Percentiles rank a stretch among this genome's conserved stretches.
Evolutionary conservation across 2,113 vertebrate genomes (phyloP).

Genomic region (Rousettus leschenaultii): DNA sequence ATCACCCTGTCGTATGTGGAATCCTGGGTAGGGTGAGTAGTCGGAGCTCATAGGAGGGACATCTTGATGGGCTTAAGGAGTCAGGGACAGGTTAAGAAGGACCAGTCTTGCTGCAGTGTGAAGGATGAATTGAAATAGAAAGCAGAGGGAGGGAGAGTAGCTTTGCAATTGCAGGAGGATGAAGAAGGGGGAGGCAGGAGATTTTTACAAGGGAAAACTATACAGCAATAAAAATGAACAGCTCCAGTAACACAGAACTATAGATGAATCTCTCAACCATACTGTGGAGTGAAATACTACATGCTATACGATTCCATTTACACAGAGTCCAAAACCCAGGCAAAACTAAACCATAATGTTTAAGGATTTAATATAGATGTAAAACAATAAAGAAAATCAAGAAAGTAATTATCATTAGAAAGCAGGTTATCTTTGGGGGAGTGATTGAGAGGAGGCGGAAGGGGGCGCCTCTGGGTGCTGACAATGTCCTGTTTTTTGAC

Average conservation of each 20-base stretch:
- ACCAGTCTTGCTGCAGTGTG: background rate
- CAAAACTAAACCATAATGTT: background rate
- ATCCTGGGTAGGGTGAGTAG: fast-evolving
- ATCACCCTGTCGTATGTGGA: background rate
- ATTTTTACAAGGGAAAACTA: background rate
- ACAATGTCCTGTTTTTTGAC: background rate
- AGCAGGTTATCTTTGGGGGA: background rate
- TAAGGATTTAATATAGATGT: background rate
- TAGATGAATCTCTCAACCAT: background rate
- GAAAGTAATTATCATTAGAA: background rate
- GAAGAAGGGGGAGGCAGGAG: background rate
- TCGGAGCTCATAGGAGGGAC: background rate
- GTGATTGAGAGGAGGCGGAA: background rate
- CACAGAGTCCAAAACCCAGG: background rate
- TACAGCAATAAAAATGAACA: background rate
- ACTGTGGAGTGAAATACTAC: background rate
- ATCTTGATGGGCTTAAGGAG: fast-evolving
- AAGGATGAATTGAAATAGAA: background rate
- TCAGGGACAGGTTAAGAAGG: background rate
- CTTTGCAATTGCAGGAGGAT: background rate
- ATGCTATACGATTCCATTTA: background rate
- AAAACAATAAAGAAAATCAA: background rate
- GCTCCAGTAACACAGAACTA: background rate
- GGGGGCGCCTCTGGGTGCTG: background rate
- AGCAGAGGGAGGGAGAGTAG: background rate